A percentile compares a stretch with the other conserved stretches of the same genome.
phyloP scores from a whole-genome alignment of 1,140 invertebrate genomes.

The Drosophila kanapiae region DNA sequence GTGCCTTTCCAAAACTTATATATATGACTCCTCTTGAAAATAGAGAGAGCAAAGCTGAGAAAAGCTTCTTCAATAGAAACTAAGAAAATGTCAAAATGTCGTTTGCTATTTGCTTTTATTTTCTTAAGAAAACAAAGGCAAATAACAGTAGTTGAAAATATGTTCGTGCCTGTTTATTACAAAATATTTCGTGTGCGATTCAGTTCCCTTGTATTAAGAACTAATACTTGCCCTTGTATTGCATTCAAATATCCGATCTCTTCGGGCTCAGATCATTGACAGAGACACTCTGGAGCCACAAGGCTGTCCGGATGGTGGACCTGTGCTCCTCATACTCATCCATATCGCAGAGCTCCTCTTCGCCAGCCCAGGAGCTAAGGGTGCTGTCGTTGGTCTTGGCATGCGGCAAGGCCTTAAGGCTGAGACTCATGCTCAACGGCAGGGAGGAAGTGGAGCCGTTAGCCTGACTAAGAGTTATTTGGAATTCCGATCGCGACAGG shows the following conservation, averaged over 20 bases:
- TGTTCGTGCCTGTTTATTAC: no score
- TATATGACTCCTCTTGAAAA: no score
- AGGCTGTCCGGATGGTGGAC: slow-evolving; percentile 39
- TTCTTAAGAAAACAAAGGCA: background rate
- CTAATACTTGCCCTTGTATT: background rate
- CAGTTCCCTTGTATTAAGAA: background rate
- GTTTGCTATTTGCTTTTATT: background rate
- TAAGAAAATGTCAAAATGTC: no score
- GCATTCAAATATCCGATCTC: background rate
- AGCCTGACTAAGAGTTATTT: slow-evolving; percentile 11
- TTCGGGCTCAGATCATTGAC: background rate
- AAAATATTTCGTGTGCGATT: no score
- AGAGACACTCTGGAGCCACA: slow-evolving; percentile 34
- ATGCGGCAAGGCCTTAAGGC: slow-evolving; percentile 1
- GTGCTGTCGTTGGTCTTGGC: slow-evolving; percentile 11
- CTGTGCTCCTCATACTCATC: slow-evolving; percentile 39
- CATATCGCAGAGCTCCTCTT: slow-evolving; percentile 49
- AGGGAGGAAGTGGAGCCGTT: background rate
- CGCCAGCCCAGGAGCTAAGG: slow-evolving; percentile 31
- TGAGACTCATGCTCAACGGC: slow-evolving; percentile 26
- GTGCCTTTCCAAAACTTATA: background rate
- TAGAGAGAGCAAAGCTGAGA: no score
- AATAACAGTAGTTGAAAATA: background rate
- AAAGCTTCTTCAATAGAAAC: no score
- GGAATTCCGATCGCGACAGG: background rate